These are phyloP conservation scores for Haliaeetus leucogaster DNA, from an alignment of 2,113 vertebrate genomes.

Conservation along the genomic window DNA sequence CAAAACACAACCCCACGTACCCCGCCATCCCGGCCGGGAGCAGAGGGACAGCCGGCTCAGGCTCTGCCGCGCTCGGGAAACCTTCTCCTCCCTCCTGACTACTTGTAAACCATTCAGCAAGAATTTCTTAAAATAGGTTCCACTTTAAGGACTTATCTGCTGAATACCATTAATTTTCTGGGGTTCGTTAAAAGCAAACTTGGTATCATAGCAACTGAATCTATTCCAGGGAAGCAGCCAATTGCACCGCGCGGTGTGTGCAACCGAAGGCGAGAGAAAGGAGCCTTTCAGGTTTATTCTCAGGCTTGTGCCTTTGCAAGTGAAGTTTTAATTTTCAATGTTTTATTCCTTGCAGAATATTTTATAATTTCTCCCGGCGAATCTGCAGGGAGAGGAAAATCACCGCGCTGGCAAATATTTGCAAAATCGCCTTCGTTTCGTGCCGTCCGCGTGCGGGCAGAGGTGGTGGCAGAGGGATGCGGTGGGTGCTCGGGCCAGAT, in stretches of 20 bases:
- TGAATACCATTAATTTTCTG: constrained; percentile 72
- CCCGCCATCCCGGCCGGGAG: rapidly evolving
- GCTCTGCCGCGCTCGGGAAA: not conserved
- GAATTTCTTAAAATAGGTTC: constrained; percentile 67
- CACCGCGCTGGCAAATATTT: not conserved
- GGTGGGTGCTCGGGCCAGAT: not conserved
- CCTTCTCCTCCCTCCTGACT: constrained; percentile 26
- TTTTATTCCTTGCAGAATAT: not conserved
- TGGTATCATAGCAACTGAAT: constrained; percentile 69
- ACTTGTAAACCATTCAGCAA: constrained; percentile 44
- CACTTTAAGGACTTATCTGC: constrained; percentile 64
- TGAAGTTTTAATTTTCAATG: constrained; percentile 26
- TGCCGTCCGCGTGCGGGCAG: rapidly evolving
- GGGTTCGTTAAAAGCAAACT: constrained; percentile 70
- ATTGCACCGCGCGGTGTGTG: not conserved
- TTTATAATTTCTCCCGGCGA: not conserved
- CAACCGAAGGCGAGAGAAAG: constrained; percentile 39
- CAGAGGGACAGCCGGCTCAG: not conserved
- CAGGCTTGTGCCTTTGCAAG: not conserved
- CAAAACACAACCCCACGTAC: rapidly evolving
- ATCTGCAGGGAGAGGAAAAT: not conserved
- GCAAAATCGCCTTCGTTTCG: rapidly evolving
- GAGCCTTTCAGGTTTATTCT: constrained; percentile 48
- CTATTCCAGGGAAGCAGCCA: constrained; percentile 57
- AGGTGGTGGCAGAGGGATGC: not conserved